Conservation (phyloP, 2,113 vertebrate species). For the Lepisosteus osseus region DNA sequence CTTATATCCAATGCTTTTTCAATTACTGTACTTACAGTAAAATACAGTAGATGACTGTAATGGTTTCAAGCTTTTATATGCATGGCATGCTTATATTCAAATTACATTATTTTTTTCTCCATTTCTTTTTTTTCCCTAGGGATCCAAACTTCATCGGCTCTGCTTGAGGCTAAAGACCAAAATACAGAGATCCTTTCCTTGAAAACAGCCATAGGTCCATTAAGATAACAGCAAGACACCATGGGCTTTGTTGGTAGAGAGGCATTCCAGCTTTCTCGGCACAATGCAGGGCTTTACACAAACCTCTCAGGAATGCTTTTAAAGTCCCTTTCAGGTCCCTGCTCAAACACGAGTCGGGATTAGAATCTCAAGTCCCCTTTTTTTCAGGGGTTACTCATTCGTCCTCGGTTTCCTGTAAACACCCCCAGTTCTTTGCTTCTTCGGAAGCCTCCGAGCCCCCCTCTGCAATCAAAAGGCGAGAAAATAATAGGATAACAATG, state of each 20-base stretch:
- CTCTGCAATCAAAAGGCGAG: too few species aligned
- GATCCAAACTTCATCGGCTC: too few species aligned
- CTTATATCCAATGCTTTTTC: too few species aligned
- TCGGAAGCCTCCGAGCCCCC: too few species aligned
- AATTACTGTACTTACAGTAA: too few species aligned
- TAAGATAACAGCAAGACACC: conserved; percentile 1
- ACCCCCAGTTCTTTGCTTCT: neutral
- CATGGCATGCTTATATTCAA: too few species aligned
- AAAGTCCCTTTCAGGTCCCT: neutral
- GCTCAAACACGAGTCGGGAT: neutral
- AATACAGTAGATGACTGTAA: too few species aligned
- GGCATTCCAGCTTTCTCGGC: neutral
- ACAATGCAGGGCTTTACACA: neutral
- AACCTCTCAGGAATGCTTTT: conserved; percentile 5
- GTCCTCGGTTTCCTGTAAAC: neutral
- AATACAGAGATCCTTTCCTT: neutral
- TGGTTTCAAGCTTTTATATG: too few species aligned
- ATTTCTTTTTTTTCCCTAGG: too few species aligned
- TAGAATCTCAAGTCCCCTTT: neutral
- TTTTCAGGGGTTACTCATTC: neutral
- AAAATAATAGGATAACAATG: too few species aligned
- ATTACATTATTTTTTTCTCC: too few species aligned
- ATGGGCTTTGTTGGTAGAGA: neutral
- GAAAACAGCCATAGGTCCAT: neutral
- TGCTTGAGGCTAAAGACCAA: too few species aligned